phyloP scores from a whole-genome alignment of 2,113 vertebrate species.

The Salminus brasiliensis region DNA sequence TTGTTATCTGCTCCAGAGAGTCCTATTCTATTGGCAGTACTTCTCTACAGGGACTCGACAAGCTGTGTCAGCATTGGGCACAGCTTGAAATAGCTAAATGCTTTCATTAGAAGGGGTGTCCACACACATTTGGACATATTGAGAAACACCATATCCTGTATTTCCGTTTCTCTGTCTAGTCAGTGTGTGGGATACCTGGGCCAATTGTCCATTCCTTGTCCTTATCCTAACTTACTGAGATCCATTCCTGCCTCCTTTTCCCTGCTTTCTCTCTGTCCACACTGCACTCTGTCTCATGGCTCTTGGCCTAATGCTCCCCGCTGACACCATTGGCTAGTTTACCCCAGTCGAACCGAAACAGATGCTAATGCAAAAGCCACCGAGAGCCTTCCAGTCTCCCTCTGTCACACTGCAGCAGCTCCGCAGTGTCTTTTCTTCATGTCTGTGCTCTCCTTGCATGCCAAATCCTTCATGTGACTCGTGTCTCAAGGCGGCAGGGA shows the following conservation, averaged over 20 bases:
- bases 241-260: neutral
- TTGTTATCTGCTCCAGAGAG: no score
- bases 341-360: constrained; percentile 49
- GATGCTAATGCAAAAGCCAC: constrained; percentile 55
- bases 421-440: constrained; percentile 40
- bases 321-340: constrained; percentile 38
- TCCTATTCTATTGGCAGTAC: no score
- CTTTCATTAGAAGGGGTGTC: no score
- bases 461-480: constrained; percentile 46
- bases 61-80: no score
- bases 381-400: constrained; percentile 37
- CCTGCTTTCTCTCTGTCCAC: neutral
- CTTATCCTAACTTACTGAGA: neutral
- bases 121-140: no score
- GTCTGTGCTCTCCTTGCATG: constrained; percentile 29
- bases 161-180: no score
- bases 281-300: neutral
- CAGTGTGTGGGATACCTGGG: no score
- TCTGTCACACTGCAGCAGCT: constrained; percentile 42
- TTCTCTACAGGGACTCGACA: no score
- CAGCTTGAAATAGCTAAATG: no score
- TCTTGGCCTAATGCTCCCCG: constrained; percentile 31
- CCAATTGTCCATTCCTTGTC: no score
- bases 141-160: no score
- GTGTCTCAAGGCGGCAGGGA: constrained; percentile 21